These are phyloP conservation scores for Liasis olivaceus DNA, from an alignment of 2,797 vertebrate genomes.

Conservation along the genomic window DNA sequence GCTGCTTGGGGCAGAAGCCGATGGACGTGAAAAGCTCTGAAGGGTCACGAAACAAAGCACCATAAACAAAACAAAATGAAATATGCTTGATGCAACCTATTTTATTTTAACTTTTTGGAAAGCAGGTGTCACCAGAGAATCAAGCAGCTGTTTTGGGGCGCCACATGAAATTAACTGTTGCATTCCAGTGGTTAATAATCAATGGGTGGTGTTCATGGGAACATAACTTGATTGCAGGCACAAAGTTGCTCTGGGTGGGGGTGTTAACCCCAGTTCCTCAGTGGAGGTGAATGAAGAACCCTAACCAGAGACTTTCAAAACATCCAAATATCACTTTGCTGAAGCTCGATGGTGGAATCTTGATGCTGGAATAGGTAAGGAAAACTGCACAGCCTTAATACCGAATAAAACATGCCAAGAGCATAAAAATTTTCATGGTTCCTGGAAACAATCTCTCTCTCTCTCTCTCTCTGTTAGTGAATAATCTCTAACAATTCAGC, in stretches of 20 bases:
- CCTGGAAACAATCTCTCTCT: too few relatives aligned
- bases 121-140: conserved; percentile 37
- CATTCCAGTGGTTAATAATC: not conserved
- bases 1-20: not conserved
- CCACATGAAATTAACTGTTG: not conserved
- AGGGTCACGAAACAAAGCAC: not conserved
- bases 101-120: conserved; percentile 47
- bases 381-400: not conserved
- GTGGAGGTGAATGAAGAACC: not conserved
- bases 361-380: not conserved
- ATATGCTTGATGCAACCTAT: conserved; percentile 23
- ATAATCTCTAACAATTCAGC: too few relatives aligned
- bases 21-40: not conserved
- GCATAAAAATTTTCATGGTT: not conserved
- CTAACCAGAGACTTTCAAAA: not conserved
- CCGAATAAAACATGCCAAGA: not conserved
- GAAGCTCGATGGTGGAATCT: not conserved
- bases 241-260: not conserved
- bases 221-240: not conserved
- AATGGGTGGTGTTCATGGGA: conserved; percentile 10
- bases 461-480: too few relatives aligned
- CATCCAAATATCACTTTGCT: not conserved
- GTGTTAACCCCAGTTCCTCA: not conserved
- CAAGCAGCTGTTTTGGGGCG: not conserved
- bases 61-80: not conserved